Conservation (phyloP, 2,113 vertebrate species). For the Pipra filicauda region DNA sequence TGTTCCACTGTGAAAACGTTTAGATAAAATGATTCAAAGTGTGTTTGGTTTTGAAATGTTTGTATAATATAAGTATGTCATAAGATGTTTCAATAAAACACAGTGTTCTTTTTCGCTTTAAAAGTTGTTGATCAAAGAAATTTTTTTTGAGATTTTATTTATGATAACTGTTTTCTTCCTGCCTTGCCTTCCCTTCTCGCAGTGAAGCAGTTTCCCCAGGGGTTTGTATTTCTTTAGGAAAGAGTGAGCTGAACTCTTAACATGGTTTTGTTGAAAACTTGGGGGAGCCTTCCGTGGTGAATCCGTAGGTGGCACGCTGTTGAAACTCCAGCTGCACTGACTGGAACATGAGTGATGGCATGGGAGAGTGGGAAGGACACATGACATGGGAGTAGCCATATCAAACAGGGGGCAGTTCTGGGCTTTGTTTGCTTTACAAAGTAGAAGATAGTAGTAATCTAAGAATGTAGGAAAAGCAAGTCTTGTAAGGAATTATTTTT, state of each 20-base stretch:
- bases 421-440: background rate
- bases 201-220: background rate
- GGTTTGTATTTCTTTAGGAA: background rate
- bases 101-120: background rate
- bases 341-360: background rate
- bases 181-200: fast-evolving
- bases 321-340: background rate
- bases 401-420: background rate
- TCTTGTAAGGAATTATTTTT: background rate
- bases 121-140: background rate
- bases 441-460: background rate
- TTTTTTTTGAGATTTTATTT: background rate
- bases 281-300: background rate
- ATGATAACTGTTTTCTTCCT: background rate
- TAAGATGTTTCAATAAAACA: background rate
- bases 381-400: background rate
- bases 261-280: background rate
- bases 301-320: background rate
- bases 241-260: background rate
- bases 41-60: background rate
- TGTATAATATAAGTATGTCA: background rate
- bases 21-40: background rate
- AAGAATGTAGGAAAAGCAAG: background rate
- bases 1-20: background rate
- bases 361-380: background rate